phyloP scores from a whole-genome alignment of 35 echinoderm and acorn worm species.

The Heliocidaris tuberculata region DNA sequence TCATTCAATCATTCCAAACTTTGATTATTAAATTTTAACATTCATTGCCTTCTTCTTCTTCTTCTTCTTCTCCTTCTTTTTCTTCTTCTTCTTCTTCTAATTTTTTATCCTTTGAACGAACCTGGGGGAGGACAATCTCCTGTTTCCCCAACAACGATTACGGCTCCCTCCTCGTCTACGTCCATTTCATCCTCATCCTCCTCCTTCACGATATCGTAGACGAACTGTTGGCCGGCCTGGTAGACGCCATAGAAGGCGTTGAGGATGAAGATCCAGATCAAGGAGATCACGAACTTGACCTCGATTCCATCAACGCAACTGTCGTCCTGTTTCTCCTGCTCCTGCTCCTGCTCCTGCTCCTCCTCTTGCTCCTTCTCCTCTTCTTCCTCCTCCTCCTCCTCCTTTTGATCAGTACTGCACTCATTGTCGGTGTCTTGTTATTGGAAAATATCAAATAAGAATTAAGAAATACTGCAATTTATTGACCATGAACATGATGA shows the following conservation, averaged over 20 bases:
- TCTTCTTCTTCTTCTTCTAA: background rate
- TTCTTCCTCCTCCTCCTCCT: too few relatives aligned
- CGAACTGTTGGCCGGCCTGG: background rate
- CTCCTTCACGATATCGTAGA: background rate
- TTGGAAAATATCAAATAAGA: too few relatives aligned
- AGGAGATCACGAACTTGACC: background rate
- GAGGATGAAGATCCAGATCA: background rate
- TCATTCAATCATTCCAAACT: too few relatives aligned
- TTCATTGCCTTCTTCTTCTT: background rate
- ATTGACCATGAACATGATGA: too few relatives aligned
- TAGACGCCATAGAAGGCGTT: background rate
- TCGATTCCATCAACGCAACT: background rate
- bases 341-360: too few relatives aligned
- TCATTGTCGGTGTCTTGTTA: too few relatives aligned
- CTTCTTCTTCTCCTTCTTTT: background rate
- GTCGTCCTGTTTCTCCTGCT: background rate
- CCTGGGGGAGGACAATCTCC: background rate
- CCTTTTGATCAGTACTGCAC: too few relatives aligned
- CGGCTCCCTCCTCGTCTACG: background rate
- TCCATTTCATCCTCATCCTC: background rate
- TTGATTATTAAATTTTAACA: too few relatives aligned
- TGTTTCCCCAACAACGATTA: background rate
- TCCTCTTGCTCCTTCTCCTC: too few relatives aligned
- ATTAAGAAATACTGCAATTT: too few relatives aligned
- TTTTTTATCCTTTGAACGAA: background rate